Evolutionary conservation across 2,113 vertebrate species (phyloP), one percentile per base, ranked within the genome.

Genomic region (Hystrix cristata): DNA sequence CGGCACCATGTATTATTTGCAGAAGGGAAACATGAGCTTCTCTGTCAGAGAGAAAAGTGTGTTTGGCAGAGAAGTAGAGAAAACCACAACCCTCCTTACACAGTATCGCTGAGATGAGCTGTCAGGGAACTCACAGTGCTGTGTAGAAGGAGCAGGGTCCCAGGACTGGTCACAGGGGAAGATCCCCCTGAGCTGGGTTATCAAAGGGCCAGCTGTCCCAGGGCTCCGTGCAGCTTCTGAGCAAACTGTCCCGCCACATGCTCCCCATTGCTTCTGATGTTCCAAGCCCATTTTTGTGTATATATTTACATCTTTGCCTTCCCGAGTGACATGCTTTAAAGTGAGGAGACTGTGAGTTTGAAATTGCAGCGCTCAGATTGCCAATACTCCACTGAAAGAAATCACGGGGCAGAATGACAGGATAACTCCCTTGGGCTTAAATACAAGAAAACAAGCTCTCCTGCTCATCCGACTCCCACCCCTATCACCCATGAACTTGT

Each of bases 121-220:
- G 0, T 9, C 3, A 0, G 29, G 72, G 19, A 1, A 10, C 43
- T 4, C 2, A 5, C 29, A 9, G 1, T 46, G 1, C 23, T 38
- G 34, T 27, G 46, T 13, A 25, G 51, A 65, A 81, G 25, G 55
- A 43, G 10, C 46, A 1, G 0, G 23, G 34, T 19, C 31, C 34
- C 3, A 0, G 0, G 16, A 25, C 5, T 14, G 51, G 18, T 31
- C 21, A 9, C 51, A 43, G 78, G 67, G 60, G n/a, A 34, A 81
- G 51, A 51, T 29, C 34, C 57, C 3, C 12, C 25, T 13, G 1
- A 25, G 21, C 4, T 29, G 4, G 25, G 4, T 9, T 34, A 80
- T 74, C 69, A 71, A 87, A 92, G 34, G 29, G 76, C 3, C 29
- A 29, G 31, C 25, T 69, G 55, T 65, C 62, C 81, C 8, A 0